A percentile compares a stretch with the other conserved stretches of the same genome.
Evolutionary conservation across 1,140 invertebrate species (phyloP).

Genomic region (Zaprionus capensis): DNA sequence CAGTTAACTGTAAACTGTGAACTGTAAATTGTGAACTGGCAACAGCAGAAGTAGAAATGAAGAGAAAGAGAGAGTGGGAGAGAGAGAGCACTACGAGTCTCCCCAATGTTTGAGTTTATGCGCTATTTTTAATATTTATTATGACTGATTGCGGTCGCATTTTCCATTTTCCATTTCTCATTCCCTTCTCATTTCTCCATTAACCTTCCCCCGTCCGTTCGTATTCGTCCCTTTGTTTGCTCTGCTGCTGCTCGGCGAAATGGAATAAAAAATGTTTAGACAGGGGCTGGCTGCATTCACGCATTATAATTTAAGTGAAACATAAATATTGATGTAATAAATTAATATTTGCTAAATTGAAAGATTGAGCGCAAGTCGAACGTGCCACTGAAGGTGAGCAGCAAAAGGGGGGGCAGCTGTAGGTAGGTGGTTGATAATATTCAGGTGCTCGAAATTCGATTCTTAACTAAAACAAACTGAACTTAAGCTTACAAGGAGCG

Average conservation of each 20-base stretch:
- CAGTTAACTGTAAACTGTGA: conserved; percentile 6
- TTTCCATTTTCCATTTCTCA: conserved; percentile 33
- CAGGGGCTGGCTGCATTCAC: conserved; percentile 75
- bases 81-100: conserved; percentile 5
- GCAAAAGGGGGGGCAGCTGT: not conserved
- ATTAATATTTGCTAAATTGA: conserved; percentile 79
- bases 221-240: conserved; percentile 48
- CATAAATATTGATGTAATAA: conserved; percentile 83
- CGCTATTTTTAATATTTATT: conserved; percentile 83
- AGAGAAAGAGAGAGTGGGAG: not conserved
- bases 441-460: too few species aligned
- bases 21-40: conserved; percentile 8
- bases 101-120: conserved; percentile 76
- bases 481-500: too few species aligned
- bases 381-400: not conserved
- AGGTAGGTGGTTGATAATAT: not conserved
- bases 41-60: not conserved
- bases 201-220: not conserved
- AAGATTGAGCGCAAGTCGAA: conserved; percentile 45
- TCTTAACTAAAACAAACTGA: too few species aligned
- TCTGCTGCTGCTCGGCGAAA: conserved; percentile 42
- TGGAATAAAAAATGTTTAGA: conserved; percentile 61
- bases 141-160: conserved; percentile 75
- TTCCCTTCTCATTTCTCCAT: not conserved
- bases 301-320: conserved; percentile 83